Conservation (phyloP, 64 coral and sea anemone genomes). For the Stichodactyla mertensii region DNA sequence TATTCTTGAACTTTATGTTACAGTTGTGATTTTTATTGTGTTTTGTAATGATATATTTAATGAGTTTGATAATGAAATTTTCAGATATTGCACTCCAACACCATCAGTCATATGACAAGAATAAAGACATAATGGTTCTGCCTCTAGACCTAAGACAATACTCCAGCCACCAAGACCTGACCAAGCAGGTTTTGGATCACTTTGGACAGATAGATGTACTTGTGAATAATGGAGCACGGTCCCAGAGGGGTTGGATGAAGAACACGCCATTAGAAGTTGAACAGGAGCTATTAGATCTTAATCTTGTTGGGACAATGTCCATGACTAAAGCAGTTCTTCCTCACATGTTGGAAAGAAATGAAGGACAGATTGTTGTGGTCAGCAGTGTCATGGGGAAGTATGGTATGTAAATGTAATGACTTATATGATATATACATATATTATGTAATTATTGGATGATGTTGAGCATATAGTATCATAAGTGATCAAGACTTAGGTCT, state of each 20-base stretch:
- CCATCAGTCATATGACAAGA: not conserved
- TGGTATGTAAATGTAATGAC: slow-evolving; percentile 36
- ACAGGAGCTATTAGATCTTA: slow-evolving; percentile 51
- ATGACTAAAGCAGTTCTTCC: slow-evolving; percentile 83
- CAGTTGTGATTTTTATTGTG: too few species aligned
- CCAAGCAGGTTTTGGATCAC: slow-evolving; percentile 25
- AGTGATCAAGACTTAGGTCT: too few species aligned
- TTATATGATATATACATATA: too few species aligned
- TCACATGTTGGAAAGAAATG: slow-evolving; percentile 55
- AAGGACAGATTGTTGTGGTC: slow-evolving; percentile 80
- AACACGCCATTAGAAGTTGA: slow-evolving; percentile 47
- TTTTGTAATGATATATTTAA: too few species aligned
- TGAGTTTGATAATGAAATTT: too few species aligned
- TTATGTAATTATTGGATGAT: too few species aligned
- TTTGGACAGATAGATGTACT: slow-evolving; percentile 77
- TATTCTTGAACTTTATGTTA: too few species aligned
- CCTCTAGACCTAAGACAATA: slow-evolving; percentile 55
- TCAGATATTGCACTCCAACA: not conserved
- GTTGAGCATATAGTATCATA: too few species aligned
- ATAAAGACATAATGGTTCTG: slow-evolving; percentile 49
- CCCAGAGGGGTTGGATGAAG: slow-evolving; percentile 17
- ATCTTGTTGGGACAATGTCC: slow-evolving; percentile 71
- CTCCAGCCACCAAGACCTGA: slow-evolving; percentile 21
- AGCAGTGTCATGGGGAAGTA: slow-evolving; percentile 65
- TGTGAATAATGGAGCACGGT: slow-evolving; percentile 79